phyloP scores from a whole-genome alignment of 2,113 vertebrate genomes.

The Sorex araneus region DNA sequence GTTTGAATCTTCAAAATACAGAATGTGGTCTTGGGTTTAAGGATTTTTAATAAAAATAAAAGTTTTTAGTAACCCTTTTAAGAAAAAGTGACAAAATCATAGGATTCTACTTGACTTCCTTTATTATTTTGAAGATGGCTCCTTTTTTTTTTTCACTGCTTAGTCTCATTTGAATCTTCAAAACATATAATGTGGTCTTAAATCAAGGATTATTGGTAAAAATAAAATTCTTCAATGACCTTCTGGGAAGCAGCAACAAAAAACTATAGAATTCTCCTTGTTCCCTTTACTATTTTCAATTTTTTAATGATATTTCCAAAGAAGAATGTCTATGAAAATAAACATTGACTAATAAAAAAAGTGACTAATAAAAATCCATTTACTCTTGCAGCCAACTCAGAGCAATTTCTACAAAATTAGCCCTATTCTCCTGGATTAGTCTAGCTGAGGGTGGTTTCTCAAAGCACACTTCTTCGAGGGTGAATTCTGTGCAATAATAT shows the following conservation, averaged over 20 bases:
- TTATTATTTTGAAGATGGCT: not conserved
- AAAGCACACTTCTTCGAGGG: not conserved
- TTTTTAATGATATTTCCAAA: not conserved
- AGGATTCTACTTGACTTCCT: not conserved
- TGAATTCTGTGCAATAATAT: not conserved
- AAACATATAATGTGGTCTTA: too few species aligned
- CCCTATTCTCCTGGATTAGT: not conserved
- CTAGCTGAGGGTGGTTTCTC: not conserved
- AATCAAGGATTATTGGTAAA: conserved; percentile 1
- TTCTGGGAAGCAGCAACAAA: not conserved
- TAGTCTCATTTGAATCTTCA: too few species aligned
- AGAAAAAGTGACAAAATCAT: conserved; percentile 11
- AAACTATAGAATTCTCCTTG: not conserved
- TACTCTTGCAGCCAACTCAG: not conserved
- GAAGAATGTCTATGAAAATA: not conserved
- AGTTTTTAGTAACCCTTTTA: not conserved
- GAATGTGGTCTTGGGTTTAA: conserved; percentile 1
- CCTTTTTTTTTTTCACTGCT: too few species aligned
- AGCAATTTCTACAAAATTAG: not conserved
- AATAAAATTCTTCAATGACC: not conserved
- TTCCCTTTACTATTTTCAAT: not conserved
- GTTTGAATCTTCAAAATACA: conserved; percentile 32
- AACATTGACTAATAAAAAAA: not conserved
- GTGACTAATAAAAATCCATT: not conserved
- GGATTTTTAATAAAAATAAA: conserved; percentile 12